phyloP scores from a whole-genome alignment of 2,797 vertebrate species.

The Sebastes iracundus region DNA sequence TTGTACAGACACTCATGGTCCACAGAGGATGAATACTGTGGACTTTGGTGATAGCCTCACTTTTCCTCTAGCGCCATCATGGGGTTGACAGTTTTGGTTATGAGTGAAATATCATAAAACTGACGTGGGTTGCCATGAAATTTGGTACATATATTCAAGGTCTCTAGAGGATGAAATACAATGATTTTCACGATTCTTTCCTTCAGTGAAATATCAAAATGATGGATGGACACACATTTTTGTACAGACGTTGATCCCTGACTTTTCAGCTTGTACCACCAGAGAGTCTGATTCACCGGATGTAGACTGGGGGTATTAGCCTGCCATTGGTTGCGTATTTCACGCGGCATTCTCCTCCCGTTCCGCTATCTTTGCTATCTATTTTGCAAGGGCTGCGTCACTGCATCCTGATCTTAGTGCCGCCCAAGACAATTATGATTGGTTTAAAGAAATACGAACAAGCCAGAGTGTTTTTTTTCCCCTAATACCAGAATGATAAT shows the following conservation, averaged over 20 bases:
- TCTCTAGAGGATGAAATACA: neutral
- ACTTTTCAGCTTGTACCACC: neutral
- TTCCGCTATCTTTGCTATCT: too few species aligned
- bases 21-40: neutral
- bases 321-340: too few species aligned
- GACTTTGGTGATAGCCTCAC: neutral
- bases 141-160: neutral
- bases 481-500: too few species aligned
- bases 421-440: neutral
- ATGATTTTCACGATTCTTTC: neutral
- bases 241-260: neutral
- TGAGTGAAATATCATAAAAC: neutral
- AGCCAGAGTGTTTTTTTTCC: too few species aligned
- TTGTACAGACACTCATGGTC: neutral
- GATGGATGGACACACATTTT: too few species aligned
- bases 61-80: neutral
- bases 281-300: neutral
- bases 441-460: too few species aligned
- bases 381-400: too few species aligned
- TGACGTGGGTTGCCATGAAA: neutral
- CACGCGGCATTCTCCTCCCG: too few species aligned
- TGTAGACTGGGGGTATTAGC: neutral
- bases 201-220: neutral
- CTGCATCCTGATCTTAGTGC: too few species aligned
- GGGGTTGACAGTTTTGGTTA: neutral